Percentiles rank a stretch among this genome's conserved stretches.
phyloP scores from a whole-genome alignment of 2,113 vertebrate species.

The Dinomys branickii region DNA sequence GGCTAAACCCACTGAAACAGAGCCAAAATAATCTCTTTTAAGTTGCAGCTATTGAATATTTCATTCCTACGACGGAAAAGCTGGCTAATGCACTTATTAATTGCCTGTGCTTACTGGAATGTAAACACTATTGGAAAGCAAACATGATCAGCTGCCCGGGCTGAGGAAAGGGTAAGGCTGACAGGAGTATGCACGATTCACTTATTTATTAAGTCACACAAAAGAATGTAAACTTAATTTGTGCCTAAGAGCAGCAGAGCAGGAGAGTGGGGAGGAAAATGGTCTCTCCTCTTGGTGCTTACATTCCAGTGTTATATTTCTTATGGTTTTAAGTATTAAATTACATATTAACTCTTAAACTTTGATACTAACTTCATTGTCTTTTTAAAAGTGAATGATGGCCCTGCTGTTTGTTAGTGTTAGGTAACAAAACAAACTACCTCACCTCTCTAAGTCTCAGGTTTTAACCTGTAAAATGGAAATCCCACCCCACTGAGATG shows the following conservation, averaged over 20 bases:
- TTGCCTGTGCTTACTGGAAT: not conserved
- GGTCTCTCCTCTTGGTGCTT: not conserved
- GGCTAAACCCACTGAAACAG: not conserved
- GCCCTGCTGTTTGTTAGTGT: not conserved
- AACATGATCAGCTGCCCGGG: not conserved
- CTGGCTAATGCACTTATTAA: not conserved
- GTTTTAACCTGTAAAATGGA: not conserved
- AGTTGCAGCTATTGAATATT: not conserved
- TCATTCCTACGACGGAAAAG: not conserved
- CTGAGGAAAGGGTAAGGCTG: not conserved
- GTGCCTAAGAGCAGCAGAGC: not conserved
- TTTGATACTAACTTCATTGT: not conserved
- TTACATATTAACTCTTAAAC: constrained; percentile 21
- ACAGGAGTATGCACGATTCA: not conserved
- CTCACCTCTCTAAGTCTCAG: not conserved
- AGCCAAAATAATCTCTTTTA: not conserved
- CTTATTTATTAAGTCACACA: not conserved
- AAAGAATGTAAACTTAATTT: not conserved
- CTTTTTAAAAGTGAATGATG: not conserved
- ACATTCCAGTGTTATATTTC: not conserved
- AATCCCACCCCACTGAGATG: not conserved
- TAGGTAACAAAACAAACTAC: not conserved
- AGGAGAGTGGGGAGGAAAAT: not conserved
- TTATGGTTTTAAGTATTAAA: not conserved
- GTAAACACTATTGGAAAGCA: not conserved